Evolutionary conservation across 2,888 invertebrate genomes (phyloP), one percentile per base, ranked within the genome.

Genomic region (Osmoderma eremita): DNA sequence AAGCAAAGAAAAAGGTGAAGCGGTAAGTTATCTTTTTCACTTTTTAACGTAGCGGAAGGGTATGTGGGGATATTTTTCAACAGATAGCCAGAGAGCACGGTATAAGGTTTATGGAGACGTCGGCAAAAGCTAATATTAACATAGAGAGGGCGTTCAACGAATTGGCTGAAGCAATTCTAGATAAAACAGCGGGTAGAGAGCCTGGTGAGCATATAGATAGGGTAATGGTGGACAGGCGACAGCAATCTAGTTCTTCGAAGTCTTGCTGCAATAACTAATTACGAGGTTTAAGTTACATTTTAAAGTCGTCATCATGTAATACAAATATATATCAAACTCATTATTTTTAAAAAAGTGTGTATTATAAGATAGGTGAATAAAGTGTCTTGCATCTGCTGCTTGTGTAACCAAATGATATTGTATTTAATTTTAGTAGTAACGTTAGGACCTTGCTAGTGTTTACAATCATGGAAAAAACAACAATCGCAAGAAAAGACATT

Each of bases 71-170:
- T 48, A 48, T 48, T 48, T 48, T 3, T 20, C 48, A 48, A 20
- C 83, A 97, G 95, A 97, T 98, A 85, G 97, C 96, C 45, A 88
- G 93, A 78, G 97, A 98, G 85, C 97, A 98, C 85, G 88, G 93
- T 76, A 96, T 98, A 82, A 89, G 95, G 73, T 98, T 98, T 86
- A 93, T 97, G 92, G 98, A 98, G 87, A 98, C 98, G 67, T 97
- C 97, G 71, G 98, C 98, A 70, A 98, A 98, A 86, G 92, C 95
- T 66, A 95, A 97, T 84, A 93, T 96, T 78, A 98, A 98, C 85
- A 97, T 98, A 79, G 97, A 97, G 81, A 90, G 91, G 80, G 97
- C 97, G 68, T 98, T 98, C 86, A 92, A 92, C 79, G 94, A 97
- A 85, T 86, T 97, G 81, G 94, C 97, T 63, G 94, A 95, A 86